Evolutionary conservation across 2,797 vertebrate species (phyloP).

Genomic region (Pipistrellus kuhlii): DNA sequence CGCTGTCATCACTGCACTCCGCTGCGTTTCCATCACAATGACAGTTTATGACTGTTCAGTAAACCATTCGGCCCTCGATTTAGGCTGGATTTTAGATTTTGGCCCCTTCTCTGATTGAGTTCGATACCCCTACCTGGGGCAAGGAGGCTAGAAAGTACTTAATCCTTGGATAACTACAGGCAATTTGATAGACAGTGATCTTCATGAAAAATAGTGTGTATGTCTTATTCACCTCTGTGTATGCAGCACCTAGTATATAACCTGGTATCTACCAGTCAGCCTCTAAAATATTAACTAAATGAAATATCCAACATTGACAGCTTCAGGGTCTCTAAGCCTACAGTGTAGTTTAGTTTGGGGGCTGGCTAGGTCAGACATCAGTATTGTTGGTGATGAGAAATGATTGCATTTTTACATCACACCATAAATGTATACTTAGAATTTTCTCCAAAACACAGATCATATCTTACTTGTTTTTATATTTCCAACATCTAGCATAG

Average conservation of each 20-base stretch:
- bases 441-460: conserved; percentile 26
- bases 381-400: conserved; percentile 24
- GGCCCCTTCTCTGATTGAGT: too few species aligned
- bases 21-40: too few species aligned
- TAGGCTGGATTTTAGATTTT: too few species aligned
- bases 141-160: background rate
- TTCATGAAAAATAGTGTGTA: background rate
- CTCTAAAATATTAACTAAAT: background rate
- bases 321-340: conserved; percentile 3
- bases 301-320: background rate
- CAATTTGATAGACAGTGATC: background rate
- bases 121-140: too few species aligned
- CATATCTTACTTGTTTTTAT: conserved; percentile 7
- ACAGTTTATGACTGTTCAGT: too few species aligned
- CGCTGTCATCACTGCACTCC: too few species aligned
- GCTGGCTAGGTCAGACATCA: background rate
- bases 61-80: too few species aligned
- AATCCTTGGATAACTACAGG: background rate
- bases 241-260: background rate
- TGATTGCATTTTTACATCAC: background rate
- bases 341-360: background rate
- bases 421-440: conserved; percentile 1
- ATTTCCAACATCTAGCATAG: background rate
- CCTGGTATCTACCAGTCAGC: background rate
- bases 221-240: background rate